Base-by-base conservation (phyloP, 2,888 invertebrate genomes). In the Drosophila aldrichi region DNA sequence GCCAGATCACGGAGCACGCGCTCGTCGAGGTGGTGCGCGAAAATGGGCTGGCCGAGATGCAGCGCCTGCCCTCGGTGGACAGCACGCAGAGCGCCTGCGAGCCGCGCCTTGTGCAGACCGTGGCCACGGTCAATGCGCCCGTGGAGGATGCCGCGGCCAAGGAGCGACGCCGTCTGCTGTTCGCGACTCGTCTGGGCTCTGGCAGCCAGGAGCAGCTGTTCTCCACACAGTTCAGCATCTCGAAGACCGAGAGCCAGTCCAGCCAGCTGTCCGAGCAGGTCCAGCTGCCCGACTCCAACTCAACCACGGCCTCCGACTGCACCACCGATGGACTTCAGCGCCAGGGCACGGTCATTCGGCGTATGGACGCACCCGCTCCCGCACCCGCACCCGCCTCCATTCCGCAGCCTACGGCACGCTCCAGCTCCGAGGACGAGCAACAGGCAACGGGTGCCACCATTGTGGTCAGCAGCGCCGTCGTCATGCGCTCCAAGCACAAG, bases 161-260 rank as follows among this genome's bases (percentile, higher is more conserved):
- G 71, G 93, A 93, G 68, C 92, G 92, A 38, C 88, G 93, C 18
- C 93, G 95, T 52, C 92, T 96, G 52, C 93, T 95, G 59, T 96
- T 96, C 90, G 95, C 95, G 62, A 96, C 96, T 10, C 94, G 95
- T 77, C 93, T 96, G 49, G 96, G 96, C 36, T 93, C 93, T 0
- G 93, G 93, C 25, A 95, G 95, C 85, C 94, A 94, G 87, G 96
- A 96, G 82, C 95, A 95, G 91, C 94, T 96, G 51, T 96, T 96
- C 90, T 94, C 95, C 81, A 95, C 95, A 5, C 95, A 95, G 81
- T 94, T 95, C 79, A 95, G 95, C 87, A 94, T 95, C 79, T 95
- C 95, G 1, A 95, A 95, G 89, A 95, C 95, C 7, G 95, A 95
- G 70, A 95, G 95, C 88, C 94, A 95, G 38, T 94, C 94, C 16